Percentiles rank a stretch among this genome's conserved stretches.
Conservation (phyloP, 2,888 invertebrate genomes). For the Limnephilus rhombicus region DNA sequence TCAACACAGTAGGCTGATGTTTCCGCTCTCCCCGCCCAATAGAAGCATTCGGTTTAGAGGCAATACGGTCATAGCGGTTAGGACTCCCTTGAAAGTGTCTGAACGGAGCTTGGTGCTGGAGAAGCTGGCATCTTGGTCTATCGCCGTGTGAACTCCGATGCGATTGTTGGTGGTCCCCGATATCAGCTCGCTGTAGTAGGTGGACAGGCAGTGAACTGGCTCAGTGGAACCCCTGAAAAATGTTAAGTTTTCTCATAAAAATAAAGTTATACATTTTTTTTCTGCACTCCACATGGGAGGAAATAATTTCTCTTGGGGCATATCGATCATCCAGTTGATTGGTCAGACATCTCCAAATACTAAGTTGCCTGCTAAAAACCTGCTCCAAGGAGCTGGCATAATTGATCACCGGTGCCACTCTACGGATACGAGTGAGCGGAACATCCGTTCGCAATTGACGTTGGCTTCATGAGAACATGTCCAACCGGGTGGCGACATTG, state of each 20-base stretch:
- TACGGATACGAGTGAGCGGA: too few species aligned
- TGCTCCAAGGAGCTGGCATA: too few species aligned
- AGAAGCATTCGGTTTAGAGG: slow-evolving; percentile 93
- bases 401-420: too few species aligned
- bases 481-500: too few species aligned
- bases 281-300: too few species aligned
- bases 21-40: slow-evolving; percentile 95
- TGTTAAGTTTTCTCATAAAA: background rate
- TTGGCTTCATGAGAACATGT: too few species aligned
- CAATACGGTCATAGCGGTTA: slow-evolving; percentile 93
- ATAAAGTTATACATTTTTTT: background rate
- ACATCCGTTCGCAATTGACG: too few species aligned
- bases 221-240: slow-evolving; percentile 89
- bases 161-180: slow-evolving; percentile 96
- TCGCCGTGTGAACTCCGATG: slow-evolving; percentile 89
- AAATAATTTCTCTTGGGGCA: too few species aligned
- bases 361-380: too few species aligned
- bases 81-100: slow-evolving; percentile 93
- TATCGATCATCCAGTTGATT: too few species aligned
- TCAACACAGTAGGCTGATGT: slow-evolving; percentile 88
- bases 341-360: too few species aligned
- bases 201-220: slow-evolving; percentile 92
- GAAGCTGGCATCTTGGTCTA: slow-evolving; percentile 85
- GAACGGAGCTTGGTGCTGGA: slow-evolving; percentile 91
- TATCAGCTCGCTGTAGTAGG: slow-evolving; percentile 89